Percentiles rank a stretch among this genome's conserved stretches.
Evolutionary conservation across 1,140 invertebrate genomes (phyloP).

Genomic region (Pemphigus obesinymphae): DNA sequence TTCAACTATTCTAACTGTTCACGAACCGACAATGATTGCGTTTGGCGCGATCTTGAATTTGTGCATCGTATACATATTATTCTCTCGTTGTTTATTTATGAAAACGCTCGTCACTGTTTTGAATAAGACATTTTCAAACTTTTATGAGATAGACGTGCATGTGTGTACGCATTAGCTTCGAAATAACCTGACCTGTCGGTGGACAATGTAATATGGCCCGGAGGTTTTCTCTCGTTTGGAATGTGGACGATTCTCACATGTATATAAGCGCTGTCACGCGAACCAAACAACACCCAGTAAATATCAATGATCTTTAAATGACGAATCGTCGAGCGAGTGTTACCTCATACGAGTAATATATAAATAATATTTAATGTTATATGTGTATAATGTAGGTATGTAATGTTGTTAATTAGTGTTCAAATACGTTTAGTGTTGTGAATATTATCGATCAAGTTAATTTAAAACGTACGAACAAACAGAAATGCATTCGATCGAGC

Average conservation of each 20-base stretch:
- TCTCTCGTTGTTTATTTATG: not conserved
- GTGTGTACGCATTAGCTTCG: not conserved
- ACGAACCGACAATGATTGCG: not conserved
- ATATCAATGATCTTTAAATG: not conserved
- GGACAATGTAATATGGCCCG: not conserved
- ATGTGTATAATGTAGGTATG: too few relatives aligned
- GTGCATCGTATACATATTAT: not conserved
- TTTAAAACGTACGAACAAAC: not conserved
- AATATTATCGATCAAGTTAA: not conserved
- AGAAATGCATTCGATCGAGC: not conserved
- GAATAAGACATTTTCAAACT: slow-evolving; percentile 13
- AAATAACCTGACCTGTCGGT: slow-evolving; percentile 4
- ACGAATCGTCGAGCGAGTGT: not conserved
- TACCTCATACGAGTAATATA: too few relatives aligned
- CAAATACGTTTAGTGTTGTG: not conserved
- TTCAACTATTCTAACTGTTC: not conserved
- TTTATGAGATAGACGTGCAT: not conserved
- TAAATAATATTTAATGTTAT: too few relatives aligned
- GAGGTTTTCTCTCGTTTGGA: not conserved
- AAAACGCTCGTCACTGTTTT: slow-evolving; percentile 23
- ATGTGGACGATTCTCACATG: not conserved
- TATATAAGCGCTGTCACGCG: not conserved
- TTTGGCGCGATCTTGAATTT: not conserved
- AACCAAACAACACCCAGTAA: not conserved
- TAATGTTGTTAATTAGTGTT: not conserved